Evolutionary conservation across 2,797 vertebrate genomes (phyloP), one percentile per base, ranked within the genome.

Genomic region (Sebastes nivosus): DNA sequence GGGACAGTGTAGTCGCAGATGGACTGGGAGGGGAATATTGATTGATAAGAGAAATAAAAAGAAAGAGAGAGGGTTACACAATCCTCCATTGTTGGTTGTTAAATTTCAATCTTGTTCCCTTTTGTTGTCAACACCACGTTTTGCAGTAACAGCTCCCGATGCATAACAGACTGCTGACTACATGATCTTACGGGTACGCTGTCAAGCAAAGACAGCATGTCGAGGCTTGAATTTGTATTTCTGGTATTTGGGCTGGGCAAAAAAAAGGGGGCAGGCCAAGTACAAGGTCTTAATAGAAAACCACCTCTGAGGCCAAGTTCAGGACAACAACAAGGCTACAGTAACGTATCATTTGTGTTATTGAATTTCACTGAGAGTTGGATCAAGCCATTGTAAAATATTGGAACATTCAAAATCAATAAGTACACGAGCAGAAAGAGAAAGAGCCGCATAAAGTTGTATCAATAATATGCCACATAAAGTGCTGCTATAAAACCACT

Each of bases 241-340:
- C 30, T 79, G 90, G 92, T 92, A 94, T 94, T 93, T 81, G 89
- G 91, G 90, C 64, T 70, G 60, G 89, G 89, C 54, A 58, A 27
- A 34, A 42, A 64, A 52, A 42, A 42, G 13, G 50, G 6, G 29
- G 34, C 4, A 57, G 36, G 73, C 54, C 46, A 50, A 72, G 60
- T 20, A 68, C 38, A 65, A 14, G 20, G 59, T 71, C 61, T 67
- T 8, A 11, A 22, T 6, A 61, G 30, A 42, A 63, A 74, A 77
- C 4, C 29, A 75, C 36, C 14, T 25, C 9, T 29, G 69, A 72
- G 27, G 64, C 24, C 4, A 74, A 71, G 67, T 79, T 80, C 42
- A 82, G 42, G 2, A 60, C 14, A 71, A 60, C 14, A 71, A 76
- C 84, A 30, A 67, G 75, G 52, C 61, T 8, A 11, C 27, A 52